Evolutionary conservation across 1,140 invertebrate species (phyloP).

Genomic region (Zaprionus davidi): DNA sequence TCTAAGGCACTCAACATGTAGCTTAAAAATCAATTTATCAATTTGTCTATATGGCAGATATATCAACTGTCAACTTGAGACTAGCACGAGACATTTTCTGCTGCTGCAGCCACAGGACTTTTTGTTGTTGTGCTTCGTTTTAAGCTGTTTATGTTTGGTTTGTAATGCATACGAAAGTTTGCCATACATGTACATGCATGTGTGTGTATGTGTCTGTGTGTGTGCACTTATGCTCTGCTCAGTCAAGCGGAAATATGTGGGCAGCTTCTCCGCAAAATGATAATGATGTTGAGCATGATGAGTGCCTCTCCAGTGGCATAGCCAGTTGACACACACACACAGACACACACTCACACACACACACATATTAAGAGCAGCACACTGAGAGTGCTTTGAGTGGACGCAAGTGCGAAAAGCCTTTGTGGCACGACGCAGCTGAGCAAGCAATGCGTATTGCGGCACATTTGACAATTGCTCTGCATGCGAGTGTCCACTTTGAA

Average conservation of each 20-base stretch:
- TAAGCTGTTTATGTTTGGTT: constrained; percentile 73
- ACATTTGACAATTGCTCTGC: constrained; percentile 59
- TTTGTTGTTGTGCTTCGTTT: constrained; percentile 43
- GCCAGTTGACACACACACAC: constrained; percentile 41
- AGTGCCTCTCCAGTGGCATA: constrained; percentile 14
- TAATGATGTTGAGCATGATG: constrained; percentile 25
- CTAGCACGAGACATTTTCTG: neutral
- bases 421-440: constrained; percentile 37
- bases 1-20: too few relatives aligned
- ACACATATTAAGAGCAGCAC: neutral
- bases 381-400: constrained; percentile 15
- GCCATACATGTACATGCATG: constrained; percentile 17
- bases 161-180: constrained; percentile 55
- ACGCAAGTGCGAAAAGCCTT: constrained; percentile 66
- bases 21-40: constrained; percentile 8
- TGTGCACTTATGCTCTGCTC: constrained; percentile 25
- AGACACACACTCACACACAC: neutral
- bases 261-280: constrained; percentile 31
- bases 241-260: constrained; percentile 55
- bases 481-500: neutral
- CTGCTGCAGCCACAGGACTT: constrained; percentile 5
- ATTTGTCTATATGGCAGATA: constrained; percentile 9
- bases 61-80: constrained; percentile 15
- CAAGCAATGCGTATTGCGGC: constrained; percentile 44
- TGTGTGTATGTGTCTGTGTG: neutral